Base-by-base conservation (phyloP, 2,797 vertebrate species). In the Manis pentadactyla region DNA sequence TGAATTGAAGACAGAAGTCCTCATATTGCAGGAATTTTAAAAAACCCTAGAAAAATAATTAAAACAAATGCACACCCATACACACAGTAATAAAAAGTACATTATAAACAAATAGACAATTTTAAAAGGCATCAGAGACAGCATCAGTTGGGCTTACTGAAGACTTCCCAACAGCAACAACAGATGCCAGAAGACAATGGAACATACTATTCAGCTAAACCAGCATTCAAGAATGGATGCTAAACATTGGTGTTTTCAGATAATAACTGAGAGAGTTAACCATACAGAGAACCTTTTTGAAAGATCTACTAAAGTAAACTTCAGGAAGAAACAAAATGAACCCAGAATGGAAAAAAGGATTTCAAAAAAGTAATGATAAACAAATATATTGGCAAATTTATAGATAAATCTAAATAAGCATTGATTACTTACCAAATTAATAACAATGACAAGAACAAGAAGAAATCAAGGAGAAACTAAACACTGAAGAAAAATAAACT, bases 401-500 rank as follows among this genome's bases (percentile, higher is more conserved):
- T 87, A 15, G 19, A 87, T 46, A 69, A 31, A 61, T 79, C 85
- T 89, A 74, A 79, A 39, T 21, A 51, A 68, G 11, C 73, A n/a
- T 4, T 89, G 34, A 74, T 15, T 53, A 18, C 8, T 75, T 64
- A 34, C 12, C 34, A 29, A 0, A 49, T 15, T 42, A 69, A 51
- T 73, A 55, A 84, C 59, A 79, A 90, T 23, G 13, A 78, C 6
- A 49, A 53, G 21, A 66, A 17, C n/a, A 57, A 69, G 12, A 68
- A 85, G 42, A 95, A 86, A 69, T n/a, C 39, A 88, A 71, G 21
- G 59, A 83, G 37, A 25, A 81, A 71, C 27, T 86, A 85, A 87
- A 42, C 82, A 84, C 29, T 87, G 27, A 37, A 78, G n/a, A 42
- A 81, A 89, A 96, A 74, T 66, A 91, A 95, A 78, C 79, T 63